Base-by-base conservation (phyloP, 2,888 invertebrate species). In the Xanthia togata region DNA sequence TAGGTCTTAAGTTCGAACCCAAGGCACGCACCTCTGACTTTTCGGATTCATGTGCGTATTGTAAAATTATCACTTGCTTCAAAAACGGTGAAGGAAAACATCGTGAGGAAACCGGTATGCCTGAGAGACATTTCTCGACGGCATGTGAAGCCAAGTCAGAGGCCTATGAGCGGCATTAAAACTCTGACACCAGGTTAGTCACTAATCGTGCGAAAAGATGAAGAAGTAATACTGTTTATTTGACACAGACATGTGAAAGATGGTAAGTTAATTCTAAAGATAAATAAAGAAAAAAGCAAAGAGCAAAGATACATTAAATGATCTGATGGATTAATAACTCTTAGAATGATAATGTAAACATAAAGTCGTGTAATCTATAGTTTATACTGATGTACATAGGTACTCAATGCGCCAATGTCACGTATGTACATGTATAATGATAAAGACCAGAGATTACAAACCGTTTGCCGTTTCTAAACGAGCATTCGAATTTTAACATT, bases 381-480 rank as follows among this genome's bases (percentile, higher is more conserved):
- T 53, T 14, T 23, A 20, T 47, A 70, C 47, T 41, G 47, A 64
- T 17, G 50, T 57, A 65, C 35, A 47, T 72, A n/a, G n/a, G n/a
- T n/a, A 73, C 47, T 60, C 60, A 70, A 64, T 55, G 31, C 31
- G 35, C 44, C 73, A 72, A 73, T 80, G 53, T 55, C 80, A 80
- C 26, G 2, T 47, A 31, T 38, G 53, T 63, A 44, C 9, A 26
- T 44, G 26, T 44, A 26, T n/a, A n/a, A 14, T 35, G 41, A 65
- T 65, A 72, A 65, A 26, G 9, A 60, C 9, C 60, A 78, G 50
- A 71, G 50, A 80, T 72, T 59, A 78, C 31, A 63, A 71, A 64
- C n/a, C 55, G 57, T 47, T 55, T 68, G 20, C 38, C 23, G 35
- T 79, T 44, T 71, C 50, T 55, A 73, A 73, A 50, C 20, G 17